These are phyloP conservation scores for Platorchestia sp. DNA, from an alignment of 1,140 invertebrate genomes.

Conservation along the genomic window DNA sequence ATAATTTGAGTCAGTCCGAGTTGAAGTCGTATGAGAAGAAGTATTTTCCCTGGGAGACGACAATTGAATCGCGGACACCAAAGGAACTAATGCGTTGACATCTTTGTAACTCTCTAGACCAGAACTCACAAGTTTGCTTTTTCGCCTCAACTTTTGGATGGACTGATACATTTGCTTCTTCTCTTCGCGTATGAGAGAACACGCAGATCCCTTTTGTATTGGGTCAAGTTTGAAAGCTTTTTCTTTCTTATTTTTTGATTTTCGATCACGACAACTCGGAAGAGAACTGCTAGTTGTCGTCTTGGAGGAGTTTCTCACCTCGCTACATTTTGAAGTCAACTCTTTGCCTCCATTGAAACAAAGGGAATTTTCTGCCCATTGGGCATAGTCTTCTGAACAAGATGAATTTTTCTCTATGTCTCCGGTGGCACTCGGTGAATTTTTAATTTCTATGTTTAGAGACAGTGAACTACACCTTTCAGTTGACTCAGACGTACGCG, in stretches of 20 bases:
- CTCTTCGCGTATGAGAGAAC: constrained; percentile 11
- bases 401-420: background rate
- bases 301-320: background rate
- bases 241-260: background rate
- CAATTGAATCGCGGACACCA: constrained; percentile 5
- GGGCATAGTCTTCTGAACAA: background rate
- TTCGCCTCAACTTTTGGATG: constrained; percentile 28
- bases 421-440: background rate
- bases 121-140: background rate
- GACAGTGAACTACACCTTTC: background rate
- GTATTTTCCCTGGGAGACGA: background rate
- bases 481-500: background rate
- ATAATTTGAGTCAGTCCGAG: background rate
- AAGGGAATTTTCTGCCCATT: background rate
- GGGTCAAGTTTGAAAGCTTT: background rate
- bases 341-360: background rate
- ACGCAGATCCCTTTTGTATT: background rate
- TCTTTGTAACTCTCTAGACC: background rate
- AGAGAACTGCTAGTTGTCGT: background rate
- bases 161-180: constrained; percentile 31
- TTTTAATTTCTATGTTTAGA: background rate
- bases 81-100: background rate
- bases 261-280: background rate
- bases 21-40: background rate
- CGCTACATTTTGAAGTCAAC: background rate